Conservation (phyloP, 2,113 vertebrate species). For the Petrocephalus zakoni region DNA sequence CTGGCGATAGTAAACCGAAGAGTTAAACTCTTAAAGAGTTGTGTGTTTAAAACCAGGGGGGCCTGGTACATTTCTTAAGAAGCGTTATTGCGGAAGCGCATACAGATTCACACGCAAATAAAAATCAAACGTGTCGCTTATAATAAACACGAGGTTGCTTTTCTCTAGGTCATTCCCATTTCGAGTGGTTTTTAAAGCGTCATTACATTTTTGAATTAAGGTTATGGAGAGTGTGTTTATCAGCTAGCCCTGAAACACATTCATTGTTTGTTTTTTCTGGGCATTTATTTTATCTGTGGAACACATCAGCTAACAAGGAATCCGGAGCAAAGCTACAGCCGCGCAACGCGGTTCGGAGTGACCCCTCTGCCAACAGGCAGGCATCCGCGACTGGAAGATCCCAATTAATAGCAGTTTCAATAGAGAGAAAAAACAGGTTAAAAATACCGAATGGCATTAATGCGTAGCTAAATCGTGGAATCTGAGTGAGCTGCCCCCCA, state of each 20-base stretch:
- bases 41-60: background rate
- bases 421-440: too few relatives aligned
- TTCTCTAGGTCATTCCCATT: background rate
- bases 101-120: background rate
- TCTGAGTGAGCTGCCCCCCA: background rate
- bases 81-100: background rate
- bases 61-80: background rate
- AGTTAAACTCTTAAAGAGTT: slow-evolving; percentile 1
- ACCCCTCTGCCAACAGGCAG: background rate
- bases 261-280: background rate
- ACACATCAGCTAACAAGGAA: background rate
- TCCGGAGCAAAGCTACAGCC: background rate
- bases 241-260: background rate
- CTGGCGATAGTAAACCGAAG: background rate
- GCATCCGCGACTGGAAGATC: background rate
- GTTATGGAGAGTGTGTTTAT: background rate
- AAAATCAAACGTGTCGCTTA: background rate
- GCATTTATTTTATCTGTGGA: background rate
- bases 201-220: background rate
- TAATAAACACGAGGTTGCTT: background rate
- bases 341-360: background rate
- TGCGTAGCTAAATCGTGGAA: background rate
- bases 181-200: background rate
- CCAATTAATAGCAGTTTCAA: background rate
- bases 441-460: background rate